Evolutionary conservation across 2,113 vertebrate genomes (phyloP).

Genomic region (Lipophrys pholis): DNA sequence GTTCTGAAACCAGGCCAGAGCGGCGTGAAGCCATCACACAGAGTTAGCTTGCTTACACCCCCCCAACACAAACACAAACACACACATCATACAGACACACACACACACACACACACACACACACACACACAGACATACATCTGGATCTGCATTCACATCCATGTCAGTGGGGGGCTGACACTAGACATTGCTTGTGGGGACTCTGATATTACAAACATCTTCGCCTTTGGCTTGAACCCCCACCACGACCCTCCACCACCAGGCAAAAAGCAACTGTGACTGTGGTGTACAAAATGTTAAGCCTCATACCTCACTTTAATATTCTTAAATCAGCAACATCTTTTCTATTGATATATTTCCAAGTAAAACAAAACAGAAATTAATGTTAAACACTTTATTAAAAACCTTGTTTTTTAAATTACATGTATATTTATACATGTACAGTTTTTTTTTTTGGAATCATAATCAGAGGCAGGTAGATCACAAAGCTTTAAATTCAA

Average conservation of each 20-base stretch:
- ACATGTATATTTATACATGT: no score
- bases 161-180: constrained; percentile 79
- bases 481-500: constrained; percentile 14
- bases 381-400: no score
- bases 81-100: no score
- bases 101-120: no score
- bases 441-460: constrained; percentile 1
- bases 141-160: constrained; percentile 73
- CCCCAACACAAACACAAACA: no score
- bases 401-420: no score
- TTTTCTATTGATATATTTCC: no score
- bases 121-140: constrained; percentile 35
- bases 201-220: constrained; percentile 74
- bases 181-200: constrained; percentile 66
- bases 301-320: not conserved
- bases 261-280: constrained; percentile 21
- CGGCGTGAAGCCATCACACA: constrained; percentile 83
- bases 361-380: no score
- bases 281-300: constrained; percentile 14
- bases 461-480: not conserved
- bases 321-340: no score
- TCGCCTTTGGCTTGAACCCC: constrained; percentile 50
- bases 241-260: constrained; percentile 22
- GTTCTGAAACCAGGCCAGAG: constrained; percentile 59
- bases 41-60: constrained; percentile 69